phyloP scores from a whole-genome alignment of 2,113 vertebrate species.

The Ammospiza caudacuta region DNA sequence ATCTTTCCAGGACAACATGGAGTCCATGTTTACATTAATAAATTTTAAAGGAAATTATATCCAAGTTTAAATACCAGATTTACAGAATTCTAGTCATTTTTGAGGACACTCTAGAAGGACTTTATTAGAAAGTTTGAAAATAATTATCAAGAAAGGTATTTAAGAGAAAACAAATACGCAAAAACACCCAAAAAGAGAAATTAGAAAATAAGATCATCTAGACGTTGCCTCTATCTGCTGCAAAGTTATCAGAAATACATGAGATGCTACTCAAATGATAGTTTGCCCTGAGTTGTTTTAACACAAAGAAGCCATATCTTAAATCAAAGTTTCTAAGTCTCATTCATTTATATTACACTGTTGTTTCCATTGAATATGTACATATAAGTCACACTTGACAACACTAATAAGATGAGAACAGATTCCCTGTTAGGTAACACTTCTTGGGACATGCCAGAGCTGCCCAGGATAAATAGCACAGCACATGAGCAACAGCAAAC shows the following conservation, averaged over 20 bases:
- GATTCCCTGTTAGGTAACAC: background rate
- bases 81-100: background rate
- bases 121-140: background rate
- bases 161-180: background rate
- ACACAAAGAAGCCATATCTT: background rate
- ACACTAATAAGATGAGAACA: background rate
- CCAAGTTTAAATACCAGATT: background rate
- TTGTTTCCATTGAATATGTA: background rate
- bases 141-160: background rate
- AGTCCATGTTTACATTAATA: background rate
- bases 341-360: background rate
- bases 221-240: background rate
- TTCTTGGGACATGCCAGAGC: conserved; percentile 14
- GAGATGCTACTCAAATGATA: background rate
- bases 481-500: conserved; percentile 15
- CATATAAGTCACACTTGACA: background rate
- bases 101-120: background rate
- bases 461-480: conserved; percentile 37
- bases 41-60: background rate
- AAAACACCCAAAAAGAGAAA: background rate
- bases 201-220: background rate
- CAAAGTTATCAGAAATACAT: background rate
- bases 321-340: background rate
- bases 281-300: background rate
- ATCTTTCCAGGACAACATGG: background rate